phyloP scores from a whole-genome alignment of 2,113 vertebrate species.

The Cricetomys ansorgei region DNA sequence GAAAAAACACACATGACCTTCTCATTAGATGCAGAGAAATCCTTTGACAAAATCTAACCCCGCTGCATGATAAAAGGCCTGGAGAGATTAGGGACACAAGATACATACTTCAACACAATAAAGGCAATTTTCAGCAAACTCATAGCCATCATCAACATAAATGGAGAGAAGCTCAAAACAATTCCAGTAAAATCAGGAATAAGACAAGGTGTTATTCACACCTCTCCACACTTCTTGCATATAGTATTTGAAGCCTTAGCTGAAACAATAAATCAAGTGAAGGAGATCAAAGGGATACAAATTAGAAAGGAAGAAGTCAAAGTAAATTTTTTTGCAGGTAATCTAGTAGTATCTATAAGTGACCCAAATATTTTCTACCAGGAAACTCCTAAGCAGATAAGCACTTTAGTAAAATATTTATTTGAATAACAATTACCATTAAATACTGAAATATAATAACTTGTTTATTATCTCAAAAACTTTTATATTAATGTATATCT shows the following conservation, averaged over 20 bases:
- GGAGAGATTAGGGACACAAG: not conserved
- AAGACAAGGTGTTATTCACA: too few relatives aligned
- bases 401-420: too few relatives aligned
- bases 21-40: not conserved
- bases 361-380: too few relatives aligned
- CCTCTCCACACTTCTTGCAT: too few relatives aligned
- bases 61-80: not conserved
- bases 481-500: not conserved
- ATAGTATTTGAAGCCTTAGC: too few relatives aligned
- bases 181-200: not conserved
- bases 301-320: not conserved
- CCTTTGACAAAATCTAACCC: not conserved
- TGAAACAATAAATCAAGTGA: too few relatives aligned
- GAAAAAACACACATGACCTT: not conserved
- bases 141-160: not conserved
- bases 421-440: constrained; percentile 16
- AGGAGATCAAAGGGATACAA: not conserved
- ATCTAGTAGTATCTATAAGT: too few relatives aligned
- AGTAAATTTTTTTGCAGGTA: not conserved
- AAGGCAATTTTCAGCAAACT: not conserved
- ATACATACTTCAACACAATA: not conserved
- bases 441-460: not conserved
- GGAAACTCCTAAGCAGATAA: too few relatives aligned
- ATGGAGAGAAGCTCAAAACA: not conserved
- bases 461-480: not conserved